phyloP scores from a whole-genome alignment of 2,797 vertebrate genomes.

The Pygocentrus nattereri region DNA sequence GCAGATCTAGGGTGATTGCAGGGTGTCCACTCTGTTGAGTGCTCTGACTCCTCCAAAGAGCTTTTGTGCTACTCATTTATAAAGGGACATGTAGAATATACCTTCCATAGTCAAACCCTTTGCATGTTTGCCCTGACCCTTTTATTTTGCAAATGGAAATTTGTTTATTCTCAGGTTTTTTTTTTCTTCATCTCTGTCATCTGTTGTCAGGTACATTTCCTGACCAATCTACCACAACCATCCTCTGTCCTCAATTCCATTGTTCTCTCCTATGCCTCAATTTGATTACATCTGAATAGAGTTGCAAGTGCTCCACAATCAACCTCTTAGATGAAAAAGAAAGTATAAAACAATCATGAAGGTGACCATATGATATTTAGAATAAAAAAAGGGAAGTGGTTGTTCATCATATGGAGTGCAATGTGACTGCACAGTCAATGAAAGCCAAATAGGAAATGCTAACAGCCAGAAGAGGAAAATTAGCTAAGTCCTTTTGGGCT shows the following conservation, averaged over 20 bases:
- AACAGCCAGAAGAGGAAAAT: slow-evolving; percentile 30
- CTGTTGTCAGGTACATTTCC: slow-evolving; percentile 65
- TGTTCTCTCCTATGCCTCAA: slow-evolving; percentile 48
- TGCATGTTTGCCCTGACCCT: background rate
- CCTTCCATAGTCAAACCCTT: slow-evolving; percentile 6
- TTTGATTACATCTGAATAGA: slow-evolving; percentile 62
- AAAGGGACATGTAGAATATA: slow-evolving; percentile 11
- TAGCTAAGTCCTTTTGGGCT: slow-evolving; percentile 49
- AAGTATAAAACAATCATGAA: slow-evolving; percentile 5
- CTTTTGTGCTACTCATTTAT: background rate
- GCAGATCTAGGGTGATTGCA: background rate
- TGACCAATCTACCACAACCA: slow-evolving; percentile 5
- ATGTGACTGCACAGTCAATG: slow-evolving; percentile 32
- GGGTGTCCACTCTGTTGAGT: background rate
- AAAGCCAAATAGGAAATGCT: slow-evolving; percentile 40
- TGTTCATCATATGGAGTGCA: slow-evolving; percentile 48
- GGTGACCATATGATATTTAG: slow-evolving; percentile 1
- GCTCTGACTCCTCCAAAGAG: background rate
- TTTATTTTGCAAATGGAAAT: slow-evolving; percentile 27
- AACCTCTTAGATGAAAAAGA: slow-evolving; percentile 44
- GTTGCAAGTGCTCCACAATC: slow-evolving; percentile 55
- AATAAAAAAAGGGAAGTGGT: slow-evolving; percentile 29
- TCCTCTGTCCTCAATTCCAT: slow-evolving; percentile 14
- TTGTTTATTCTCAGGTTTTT: background rate
- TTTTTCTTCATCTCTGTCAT: slow-evolving; percentile 52